Evolutionary conservation across 2,888 invertebrate species (phyloP).

Genomic region (Mayetiola destructor): DNA sequence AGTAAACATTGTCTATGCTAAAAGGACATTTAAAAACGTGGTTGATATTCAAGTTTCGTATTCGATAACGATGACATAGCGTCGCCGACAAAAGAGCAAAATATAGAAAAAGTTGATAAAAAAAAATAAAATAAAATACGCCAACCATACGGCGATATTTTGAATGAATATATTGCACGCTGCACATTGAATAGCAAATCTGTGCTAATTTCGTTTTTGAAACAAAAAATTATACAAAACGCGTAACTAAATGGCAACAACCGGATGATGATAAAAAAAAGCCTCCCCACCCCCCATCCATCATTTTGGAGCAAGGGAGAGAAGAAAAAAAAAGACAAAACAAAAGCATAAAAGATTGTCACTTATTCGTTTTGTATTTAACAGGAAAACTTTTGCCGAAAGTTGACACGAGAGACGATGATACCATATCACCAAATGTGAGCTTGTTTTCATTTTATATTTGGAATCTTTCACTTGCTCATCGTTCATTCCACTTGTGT

Average conservation of each 20-base stretch:
- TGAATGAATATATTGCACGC: constrained; percentile 12
- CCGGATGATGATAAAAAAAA: no score
- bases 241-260: background rate
- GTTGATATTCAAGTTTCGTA: constrained; percentile 6
- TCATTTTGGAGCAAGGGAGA: no score
- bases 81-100: no score
- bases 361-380: background rate
- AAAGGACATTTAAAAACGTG: no score
- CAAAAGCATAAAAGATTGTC: background rate
- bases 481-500: background rate
- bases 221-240: background rate
- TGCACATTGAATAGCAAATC: constrained; percentile 7
- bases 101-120: no score
- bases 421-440: background rate
- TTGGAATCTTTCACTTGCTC: no score
- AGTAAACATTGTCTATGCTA: no score
- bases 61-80: background rate
- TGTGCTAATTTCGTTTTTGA: no score
- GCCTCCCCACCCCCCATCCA: no score
- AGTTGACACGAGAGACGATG: background rate
- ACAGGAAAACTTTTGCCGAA: constrained; percentile 6
- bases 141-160: constrained; percentile 3
- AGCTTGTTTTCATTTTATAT: no score
- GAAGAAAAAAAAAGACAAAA: background rate
- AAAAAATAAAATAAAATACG: constrained; percentile 3